Base-by-base conservation (phyloP, 1,140 invertebrate species). In the Megathymus violae region DNA sequence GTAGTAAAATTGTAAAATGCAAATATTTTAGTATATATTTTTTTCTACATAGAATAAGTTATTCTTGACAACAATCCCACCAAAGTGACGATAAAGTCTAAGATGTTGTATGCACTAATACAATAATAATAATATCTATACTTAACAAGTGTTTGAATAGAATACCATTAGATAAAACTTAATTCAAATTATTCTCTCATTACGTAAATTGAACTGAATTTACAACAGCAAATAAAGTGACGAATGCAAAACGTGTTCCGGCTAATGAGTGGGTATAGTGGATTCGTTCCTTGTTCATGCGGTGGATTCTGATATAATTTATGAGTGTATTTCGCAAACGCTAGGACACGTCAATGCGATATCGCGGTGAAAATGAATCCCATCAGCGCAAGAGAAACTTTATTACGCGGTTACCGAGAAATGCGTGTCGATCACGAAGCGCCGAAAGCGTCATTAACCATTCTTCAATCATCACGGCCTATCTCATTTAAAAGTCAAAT, bases 351-450 rank as follows among this genome's bases (percentile, higher is more conserved):
- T 83, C 78, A 82, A 74, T n/a, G n/a, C 68, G 60, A 72, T 78
- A 75, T 78, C 69, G 68, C 63, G 48, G 72, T 73, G 82, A 76
- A 85, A 89, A 84, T 86, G 76, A 80, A 76, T 59, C 71, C 75
- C 75, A 83, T 86, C 85, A 83, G 65, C 64, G 75, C 69, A 51
- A 74, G 69, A 76, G 74, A 83, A 85, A 87, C 78, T 80, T 81
- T 76, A 86, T 89, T 87, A 85, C 74, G 84, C 69, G 80, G 82
- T 84, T 85, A 79, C 69, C 64, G 62, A 50, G 65, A 80, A 80
- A 82, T 75, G 71, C 74, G n/a, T n/a, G 76, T 74, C 71, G 71
- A 76, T 75, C 74, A 74, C 67, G 73, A 50, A 60, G 19, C 19
- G 54, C 59, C 64, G 63, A 70, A 73, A 78, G 73, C 73, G 64